Base-by-base conservation (phyloP, 1,140 invertebrate genomes). In the Hestina assimilis region DNA sequence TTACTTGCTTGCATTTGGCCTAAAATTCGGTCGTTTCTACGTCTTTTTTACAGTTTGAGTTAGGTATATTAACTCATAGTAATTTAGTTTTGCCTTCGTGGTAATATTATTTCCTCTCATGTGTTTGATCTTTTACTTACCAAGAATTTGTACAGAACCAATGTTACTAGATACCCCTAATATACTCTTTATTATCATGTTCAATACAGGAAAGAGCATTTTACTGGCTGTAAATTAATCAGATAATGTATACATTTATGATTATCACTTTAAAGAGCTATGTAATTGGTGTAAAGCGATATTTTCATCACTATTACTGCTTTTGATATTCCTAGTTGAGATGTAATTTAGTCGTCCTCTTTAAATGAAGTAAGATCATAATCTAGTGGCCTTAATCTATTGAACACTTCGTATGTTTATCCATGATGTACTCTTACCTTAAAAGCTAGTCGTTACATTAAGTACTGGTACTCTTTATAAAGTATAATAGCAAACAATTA, bases 1-100 rank as follows among this genome's bases (percentile, higher is more conserved):
- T 87, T 87, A 84, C 82, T 84, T 77, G 76, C 78, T 81, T 85
- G 82, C 84, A 85, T 85, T 87, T 81, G 78, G 72, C 72, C 82
- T 75, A 76, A 87, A 84, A 84, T 81, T 67, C 59, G 63, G 70
- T 75, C 69, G 79, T 70, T 76, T 75, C 68, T 69, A 74, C 72
- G 69, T 79, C 78, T 83, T 82, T 75, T 79, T 76, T 79, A 79
- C 78, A 66, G 59, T 68, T 63, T 52, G 38, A n/a, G 19, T 20
- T 41, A 26, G 24, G 24, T 26, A 41, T 15, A 60, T 56, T 62
- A 61, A 59, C 41, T 43, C 31, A 51, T 33, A 43, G 7, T 60
- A 51, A 61, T 64, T 62, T 61, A 63, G 21, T 42, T 12, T 11
- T 24, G 53, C 62, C 35, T 62, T 46, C 54, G 15, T 51, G 31